phyloP scores from a whole-genome alignment of 2,888 invertebrate species.

The Thymelicus lineola region DNA sequence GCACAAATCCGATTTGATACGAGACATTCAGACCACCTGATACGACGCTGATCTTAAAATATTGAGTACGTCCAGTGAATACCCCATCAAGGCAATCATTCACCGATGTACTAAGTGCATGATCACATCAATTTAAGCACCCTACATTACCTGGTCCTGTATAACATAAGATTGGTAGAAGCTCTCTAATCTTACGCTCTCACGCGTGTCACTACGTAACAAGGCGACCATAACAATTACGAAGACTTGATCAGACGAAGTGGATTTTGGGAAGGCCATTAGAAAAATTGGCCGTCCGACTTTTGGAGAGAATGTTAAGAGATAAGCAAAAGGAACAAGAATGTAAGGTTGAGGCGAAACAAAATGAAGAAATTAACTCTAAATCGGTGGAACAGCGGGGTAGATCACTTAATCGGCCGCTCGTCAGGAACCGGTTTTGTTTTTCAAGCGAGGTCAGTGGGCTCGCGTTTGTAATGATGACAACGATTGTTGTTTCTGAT shows the following conservation, averaged over 20 bases:
- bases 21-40: slow-evolving; percentile 14
- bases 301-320: slow-evolving; percentile 50
- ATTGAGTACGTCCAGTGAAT: slow-evolving; percentile 1
- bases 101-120: slow-evolving; percentile 22
- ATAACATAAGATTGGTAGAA: slow-evolving; percentile 25
- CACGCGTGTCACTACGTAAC: slow-evolving; percentile 32
- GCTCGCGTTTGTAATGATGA: slow-evolving; percentile 60
- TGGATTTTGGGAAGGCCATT: slow-evolving; percentile 64
- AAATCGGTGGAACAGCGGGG: slow-evolving; percentile 75
- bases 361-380: slow-evolving; percentile 80
- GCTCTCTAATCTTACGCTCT: slow-evolving; percentile 26
- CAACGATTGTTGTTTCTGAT: slow-evolving; percentile 57
- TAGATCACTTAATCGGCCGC: slow-evolving; percentile 74
- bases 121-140: slow-evolving; percentile 30
- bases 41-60: slow-evolving; percentile 9
- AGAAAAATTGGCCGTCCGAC: slow-evolving; percentile 74
- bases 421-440: slow-evolving; percentile 63
- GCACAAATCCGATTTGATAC: slow-evolving; percentile 12
- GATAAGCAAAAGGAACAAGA: slow-evolving; percentile 53
- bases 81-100: slow-evolving; percentile 10
- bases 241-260: slow-evolving; percentile 52
- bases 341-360: slow-evolving; percentile 58
- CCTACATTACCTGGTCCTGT: slow-evolving; percentile 28
- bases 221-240: slow-evolving; percentile 50
- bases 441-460: slow-evolving; percentile 57